Evolutionary conservation across 1,140 invertebrate genomes (phyloP), one percentile per base, ranked within the genome.

Genomic region (Cotesia chilonis): DNA sequence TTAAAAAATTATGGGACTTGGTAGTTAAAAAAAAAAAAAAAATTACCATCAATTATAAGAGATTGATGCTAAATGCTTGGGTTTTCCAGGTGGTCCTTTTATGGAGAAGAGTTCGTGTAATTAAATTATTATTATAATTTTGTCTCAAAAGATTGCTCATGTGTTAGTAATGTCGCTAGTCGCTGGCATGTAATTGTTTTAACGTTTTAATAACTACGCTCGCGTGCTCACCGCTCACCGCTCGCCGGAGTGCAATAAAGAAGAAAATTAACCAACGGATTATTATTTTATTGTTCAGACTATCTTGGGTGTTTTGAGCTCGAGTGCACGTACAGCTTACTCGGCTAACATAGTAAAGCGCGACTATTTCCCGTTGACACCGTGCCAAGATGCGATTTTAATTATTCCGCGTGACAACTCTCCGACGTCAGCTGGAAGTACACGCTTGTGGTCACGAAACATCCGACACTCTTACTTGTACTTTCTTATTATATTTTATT

Each of bases 181-280:
- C 72, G 59, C 57, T 73, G 57, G 69, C 75, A 73, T 74, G 60
- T 81, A 80, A 81, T 81, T 81, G 78, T 81, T 81, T 79, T 78
- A 81, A 81, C 76, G 78, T 82, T 82, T 81, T 82, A 82, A 82
- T 82, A 82, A 82, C 77, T 76, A 74, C 63, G 69, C 76, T 80
- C 76, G 79, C 78, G 77, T 80, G 78, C 76, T 47, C 36, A 68
- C 68, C 63, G 69, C 76, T 80, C 76, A 78, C 78, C 79, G 78
- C 76, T 47, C 36, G 65, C 68, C 37, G 57, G 17, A 54, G 72
- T 60, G 61, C 70, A 76, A 74, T 74, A 71, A 72, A 70, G n/a
- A 14, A 68, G 47, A 41, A 20, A 68, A 67, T 66, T 64, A 69
- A 67, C 65, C 38, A 9, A 65, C 35, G 17, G 38, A 60, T 63